A percentile compares a stretch with the other conserved stretches of the same genome.
Evolutionary conservation across 2,888 invertebrate species (phyloP).

Genomic region (Rotaria magnacalcarata): DNA sequence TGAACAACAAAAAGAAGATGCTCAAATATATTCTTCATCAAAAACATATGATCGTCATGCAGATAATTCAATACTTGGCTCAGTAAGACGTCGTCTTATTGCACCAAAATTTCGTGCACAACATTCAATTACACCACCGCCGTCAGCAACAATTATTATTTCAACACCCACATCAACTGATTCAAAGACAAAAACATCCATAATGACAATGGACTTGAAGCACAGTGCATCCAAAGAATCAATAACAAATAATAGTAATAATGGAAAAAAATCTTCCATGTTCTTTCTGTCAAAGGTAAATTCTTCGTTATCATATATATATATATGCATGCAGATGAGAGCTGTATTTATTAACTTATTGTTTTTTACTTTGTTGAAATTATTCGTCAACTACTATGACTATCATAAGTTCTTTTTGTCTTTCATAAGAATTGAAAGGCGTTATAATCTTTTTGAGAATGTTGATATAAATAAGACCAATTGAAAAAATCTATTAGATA

Average conservation of each 20-base stretch:
- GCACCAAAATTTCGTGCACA: conserved; percentile 1
- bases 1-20: conserved; percentile 5
- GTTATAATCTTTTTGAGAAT: too few relatives aligned
- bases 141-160: not conserved
- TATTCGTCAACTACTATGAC: too few relatives aligned
- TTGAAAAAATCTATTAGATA: too few relatives aligned
- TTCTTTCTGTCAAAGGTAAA: not conserved
- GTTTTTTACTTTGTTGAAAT: too few relatives aligned
- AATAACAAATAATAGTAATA: not conserved
- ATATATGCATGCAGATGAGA: too few relatives aligned
- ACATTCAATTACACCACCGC: not conserved
- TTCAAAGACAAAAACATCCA: not conserved
- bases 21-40: not conserved
- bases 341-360: too few relatives aligned
- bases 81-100: not conserved
- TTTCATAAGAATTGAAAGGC: too few relatives aligned
- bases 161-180: not conserved
- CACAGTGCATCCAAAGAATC: conserved; percentile 4
- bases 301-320: too few relatives aligned
- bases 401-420: too few relatives aligned
- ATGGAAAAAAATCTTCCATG: not conserved
- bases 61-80: conserved; percentile 15
- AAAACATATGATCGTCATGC: not conserved
- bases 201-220: not conserved
- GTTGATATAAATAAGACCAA: too few relatives aligned